Base-by-base conservation (phyloP, 1,140 invertebrate genomes). In the Drosophila sucinea region DNA sequence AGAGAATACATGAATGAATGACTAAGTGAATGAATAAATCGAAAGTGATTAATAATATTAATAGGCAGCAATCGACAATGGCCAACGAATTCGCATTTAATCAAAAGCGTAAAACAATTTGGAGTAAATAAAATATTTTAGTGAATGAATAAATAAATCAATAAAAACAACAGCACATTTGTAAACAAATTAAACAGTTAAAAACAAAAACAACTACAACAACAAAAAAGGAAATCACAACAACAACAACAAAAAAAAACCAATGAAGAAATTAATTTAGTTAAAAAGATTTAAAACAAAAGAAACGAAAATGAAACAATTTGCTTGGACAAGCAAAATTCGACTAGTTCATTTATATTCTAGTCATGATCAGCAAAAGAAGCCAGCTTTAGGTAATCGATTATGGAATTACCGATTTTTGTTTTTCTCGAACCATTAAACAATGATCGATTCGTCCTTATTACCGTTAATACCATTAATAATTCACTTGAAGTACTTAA, bases 121-220 rank as follows among this genome's bases (percentile, higher is more conserved):
- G 67, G 62, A 77, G 74, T 83, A 68, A 82, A 87, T 77, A 72
- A 83, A 73, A 87, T 71, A 77, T 79, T 86, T 79, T 67, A 60
- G 58, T 71, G 72, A 71, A 81, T 87, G 69, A 75, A 78, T 79
- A 83, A 87, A 87, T 86, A 87, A 87, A 86, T 87, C 84, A 79
- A 79, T 70, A 73, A 70, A 70, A 69, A 35, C 27, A n/a, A 25
- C 67, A 70, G 79, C 74, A 79, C n/a, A 32, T 55, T 44, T 77
- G 76, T 79, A 85, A 86, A 86, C 82, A 86, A 86, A 73, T 83
- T 78, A 64, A 68, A 72, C 65, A 69, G 69, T 73, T 58, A 87
- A 41, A 61, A 61, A 7, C 3, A 38, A 27, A 3, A 27, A 38
- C 35, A 40, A 41, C 17, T 2, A 5, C 11, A 60, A 27, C 35